Evolutionary conservation across 2,797 vertebrate species (phyloP).

Genomic region (Huso huso): DNA sequence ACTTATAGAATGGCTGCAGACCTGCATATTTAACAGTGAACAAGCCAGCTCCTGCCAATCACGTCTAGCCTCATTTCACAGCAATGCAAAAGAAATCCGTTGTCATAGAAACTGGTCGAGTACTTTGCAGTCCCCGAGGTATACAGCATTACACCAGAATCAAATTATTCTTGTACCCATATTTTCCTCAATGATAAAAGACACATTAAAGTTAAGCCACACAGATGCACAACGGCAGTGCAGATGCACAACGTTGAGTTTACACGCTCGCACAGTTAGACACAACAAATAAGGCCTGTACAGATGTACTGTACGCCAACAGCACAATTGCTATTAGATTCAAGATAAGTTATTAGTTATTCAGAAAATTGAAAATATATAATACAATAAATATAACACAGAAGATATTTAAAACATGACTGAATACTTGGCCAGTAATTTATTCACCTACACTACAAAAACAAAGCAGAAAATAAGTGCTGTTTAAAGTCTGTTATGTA

Average conservation of each 20-base stretch:
- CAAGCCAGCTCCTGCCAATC: constrained; percentile 35
- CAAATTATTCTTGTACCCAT: constrained; percentile 25
- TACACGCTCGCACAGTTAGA: not conserved
- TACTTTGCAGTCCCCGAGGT: constrained; percentile 39
- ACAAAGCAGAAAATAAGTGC: too few species aligned
- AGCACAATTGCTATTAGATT: not conserved
- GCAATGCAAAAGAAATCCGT: constrained; percentile 40
- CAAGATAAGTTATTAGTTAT: too few species aligned
- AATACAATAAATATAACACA: too few species aligned
- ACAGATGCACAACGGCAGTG: not conserved
- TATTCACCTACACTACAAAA: too few species aligned
- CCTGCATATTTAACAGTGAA: constrained; percentile 28
- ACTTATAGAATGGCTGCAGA: constrained; percentile 11
- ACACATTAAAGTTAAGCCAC: constrained; percentile 13
- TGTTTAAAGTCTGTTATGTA: too few species aligned
- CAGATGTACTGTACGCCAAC: not conserved
- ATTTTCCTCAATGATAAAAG: constrained; percentile 23
- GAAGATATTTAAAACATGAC: too few species aligned
- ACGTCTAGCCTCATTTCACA: constrained; percentile 34
- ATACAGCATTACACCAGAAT: constrained; percentile 30
- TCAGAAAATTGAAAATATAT: too few species aligned
- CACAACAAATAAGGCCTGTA: not conserved
- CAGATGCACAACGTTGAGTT: not conserved
- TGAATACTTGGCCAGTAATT: too few species aligned
- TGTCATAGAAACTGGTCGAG: constrained; percentile 49